Conservation (phyloP, 2,113 vertebrate species). For the Pica pica region DNA sequence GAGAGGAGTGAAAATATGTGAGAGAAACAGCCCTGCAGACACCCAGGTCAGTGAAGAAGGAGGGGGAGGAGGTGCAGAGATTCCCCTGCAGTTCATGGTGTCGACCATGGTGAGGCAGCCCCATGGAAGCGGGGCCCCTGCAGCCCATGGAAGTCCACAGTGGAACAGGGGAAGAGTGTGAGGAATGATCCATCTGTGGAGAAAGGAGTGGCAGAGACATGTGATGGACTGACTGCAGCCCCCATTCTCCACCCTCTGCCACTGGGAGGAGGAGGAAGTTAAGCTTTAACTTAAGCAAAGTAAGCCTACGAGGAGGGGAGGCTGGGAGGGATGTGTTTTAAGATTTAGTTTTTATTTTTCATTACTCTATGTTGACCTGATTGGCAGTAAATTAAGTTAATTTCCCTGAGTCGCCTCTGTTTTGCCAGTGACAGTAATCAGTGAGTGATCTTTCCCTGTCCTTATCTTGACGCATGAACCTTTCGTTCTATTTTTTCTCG, state of each 20-base stretch:
- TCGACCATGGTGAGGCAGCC: neutral
- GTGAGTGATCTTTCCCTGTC: neutral
- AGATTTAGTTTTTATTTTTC: neutral
- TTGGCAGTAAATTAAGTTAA: neutral
- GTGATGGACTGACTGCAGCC: neutral
- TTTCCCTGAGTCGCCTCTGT: neutral
- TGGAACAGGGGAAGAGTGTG: neutral
- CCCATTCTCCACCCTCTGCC: fast-evolving
- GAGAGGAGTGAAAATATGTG: neutral
- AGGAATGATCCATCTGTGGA: neutral
- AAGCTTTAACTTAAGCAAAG: neutral
- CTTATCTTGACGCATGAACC: neutral
- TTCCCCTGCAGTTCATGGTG: neutral
- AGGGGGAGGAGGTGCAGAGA: neutral
- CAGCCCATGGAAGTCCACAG: no score
- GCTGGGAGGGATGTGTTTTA: fast-evolving
- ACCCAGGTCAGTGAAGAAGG: neutral
- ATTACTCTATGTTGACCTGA: neutral
- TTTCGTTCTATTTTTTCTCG: neutral
- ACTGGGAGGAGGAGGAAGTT: neutral
- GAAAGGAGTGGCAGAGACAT: neutral
- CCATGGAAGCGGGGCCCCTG: neutral
- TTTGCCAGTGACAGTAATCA: neutral
- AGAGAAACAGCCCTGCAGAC: neutral
- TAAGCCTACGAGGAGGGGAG: neutral